Evolutionary conservation across 2,888 invertebrate species (phyloP).

Genomic region (Cantharis nigra): DNA sequence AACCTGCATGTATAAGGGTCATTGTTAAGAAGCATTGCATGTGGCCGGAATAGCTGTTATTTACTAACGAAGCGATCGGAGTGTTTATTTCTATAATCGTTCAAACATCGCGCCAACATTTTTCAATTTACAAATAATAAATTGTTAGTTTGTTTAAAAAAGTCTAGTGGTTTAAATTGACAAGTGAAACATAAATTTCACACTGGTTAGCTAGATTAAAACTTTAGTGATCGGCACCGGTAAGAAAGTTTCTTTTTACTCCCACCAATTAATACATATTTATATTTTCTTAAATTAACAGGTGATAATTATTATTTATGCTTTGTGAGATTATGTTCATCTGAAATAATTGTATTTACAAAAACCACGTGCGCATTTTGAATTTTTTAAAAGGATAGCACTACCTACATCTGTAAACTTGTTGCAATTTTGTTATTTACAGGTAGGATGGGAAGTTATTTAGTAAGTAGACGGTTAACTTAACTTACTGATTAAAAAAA

Average conservation of each 20-base stretch:
- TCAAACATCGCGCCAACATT: background rate
- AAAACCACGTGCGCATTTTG: background rate
- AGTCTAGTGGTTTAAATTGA: background rate
- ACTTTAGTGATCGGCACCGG: slow-evolving; percentile 6
- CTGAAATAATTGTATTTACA: background rate
- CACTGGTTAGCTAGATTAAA: background rate
- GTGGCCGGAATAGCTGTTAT: slow-evolving; percentile 7
- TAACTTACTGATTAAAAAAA: background rate
- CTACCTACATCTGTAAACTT: background rate
- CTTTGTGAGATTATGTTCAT: background rate
- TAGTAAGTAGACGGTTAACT: background rate
- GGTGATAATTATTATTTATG: background rate
- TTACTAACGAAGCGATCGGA: background rate
- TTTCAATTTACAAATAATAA: background rate
- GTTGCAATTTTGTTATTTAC: background rate
- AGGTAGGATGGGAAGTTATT: background rate
- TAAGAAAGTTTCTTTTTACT: slow-evolving; percentile 21
- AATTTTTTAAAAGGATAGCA: background rate
- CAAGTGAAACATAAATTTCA: background rate
- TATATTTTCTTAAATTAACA: background rate
- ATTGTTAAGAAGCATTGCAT: slow-evolving; percentile 10
- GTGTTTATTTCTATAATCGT: background rate
- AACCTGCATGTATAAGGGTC: background rate
- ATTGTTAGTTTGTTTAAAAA: background rate
- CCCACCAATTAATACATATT: slow-evolving; percentile 4